Conservation (phyloP, 92 coral and sea anemone species). For the Pocillopora grandis region DNA sequence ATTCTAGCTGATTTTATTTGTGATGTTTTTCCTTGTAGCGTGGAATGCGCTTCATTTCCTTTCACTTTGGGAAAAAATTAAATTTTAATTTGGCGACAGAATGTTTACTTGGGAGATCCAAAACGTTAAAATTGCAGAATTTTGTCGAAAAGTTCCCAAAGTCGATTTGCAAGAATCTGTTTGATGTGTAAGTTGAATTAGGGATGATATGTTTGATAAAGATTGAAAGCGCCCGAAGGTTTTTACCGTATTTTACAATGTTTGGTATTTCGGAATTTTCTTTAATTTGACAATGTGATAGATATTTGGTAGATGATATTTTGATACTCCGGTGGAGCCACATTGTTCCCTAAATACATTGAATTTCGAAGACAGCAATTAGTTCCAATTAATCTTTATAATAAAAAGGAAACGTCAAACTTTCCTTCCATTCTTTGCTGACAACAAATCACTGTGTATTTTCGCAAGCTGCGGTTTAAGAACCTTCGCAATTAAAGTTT, state of each 20-base stretch:
- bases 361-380: slow-evolving; percentile 94
- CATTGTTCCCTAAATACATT: slow-evolving; percentile 84
- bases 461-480: slow-evolving; percentile 73
- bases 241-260: slow-evolving; percentile 16
- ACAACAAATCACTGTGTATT: slow-evolving; percentile 80
- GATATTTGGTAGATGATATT: slow-evolving; percentile 49
- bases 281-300: slow-evolving; percentile 40
- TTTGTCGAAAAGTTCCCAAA: slow-evolving; percentile 37
- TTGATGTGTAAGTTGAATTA: background rate
- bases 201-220: background rate
- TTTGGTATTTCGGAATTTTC: slow-evolving; percentile 38
- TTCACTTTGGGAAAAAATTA: slow-evolving; percentile 50
- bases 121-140: slow-evolving; percentile 62
- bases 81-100: slow-evolving; percentile 67
- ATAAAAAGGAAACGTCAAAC: slow-evolving; percentile 88
- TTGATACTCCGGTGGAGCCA: slow-evolving; percentile 43
- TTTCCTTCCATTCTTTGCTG: slow-evolving; percentile 55
- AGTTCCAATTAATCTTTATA: slow-evolving; percentile 90
- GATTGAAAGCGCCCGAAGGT: background rate
- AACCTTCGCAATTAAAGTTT: slow-evolving; percentile 74
- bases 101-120: slow-evolving; percentile 70
- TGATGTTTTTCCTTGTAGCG: slow-evolving; percentile 4
- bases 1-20: background rate
- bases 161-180: slow-evolving; percentile 31
- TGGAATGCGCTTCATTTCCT: slow-evolving; percentile 23